Evolutionary conservation across 2,888 invertebrate species (phyloP).

Genomic region (Caenorhabditis becei): DNA sequence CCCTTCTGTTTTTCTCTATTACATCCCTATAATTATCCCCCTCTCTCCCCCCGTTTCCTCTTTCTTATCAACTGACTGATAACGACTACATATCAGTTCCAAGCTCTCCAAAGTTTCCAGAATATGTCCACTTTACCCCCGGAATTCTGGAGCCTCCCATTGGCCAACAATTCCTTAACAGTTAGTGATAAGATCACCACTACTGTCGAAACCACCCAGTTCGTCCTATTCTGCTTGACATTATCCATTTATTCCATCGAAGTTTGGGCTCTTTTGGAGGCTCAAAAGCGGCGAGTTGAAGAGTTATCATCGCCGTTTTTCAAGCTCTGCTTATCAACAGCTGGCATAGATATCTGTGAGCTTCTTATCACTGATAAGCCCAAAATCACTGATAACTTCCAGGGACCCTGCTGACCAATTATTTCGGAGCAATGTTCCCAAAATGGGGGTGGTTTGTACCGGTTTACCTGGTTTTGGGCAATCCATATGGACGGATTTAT

Average conservation of each 20-base stretch:
- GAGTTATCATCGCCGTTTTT: conserved; percentile 54
- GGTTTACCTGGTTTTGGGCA: conserved; percentile 36
- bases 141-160: conserved; percentile 15
- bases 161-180: conserved; percentile 33
- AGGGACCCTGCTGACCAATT: conserved; percentile 55
- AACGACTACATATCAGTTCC: too few species aligned
- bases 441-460: conserved; percentile 44
- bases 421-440: conserved; percentile 53
- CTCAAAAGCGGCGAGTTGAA: conserved; percentile 28
- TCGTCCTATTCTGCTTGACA: conserved; percentile 40
- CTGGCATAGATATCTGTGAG: conserved; percentile 53
- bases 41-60: neutral
- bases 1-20: conserved; percentile 2
- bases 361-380: neutral
- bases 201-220: conserved; percentile 42
- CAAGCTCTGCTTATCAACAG: conserved; percentile 50
- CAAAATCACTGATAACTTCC: neutral
- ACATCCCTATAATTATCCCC: neutral
- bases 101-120: neutral
- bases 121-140: conserved; percentile 8
- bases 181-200: conserved; percentile 23
- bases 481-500: conserved; percentile 29
- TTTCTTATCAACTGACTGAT: too few species aligned
- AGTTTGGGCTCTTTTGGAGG: conserved; percentile 34
- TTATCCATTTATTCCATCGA: conserved; percentile 45